These are phyloP conservation scores for Atherinosoma microstoma DNA, from an alignment of 2,797 vertebrate species.

Conservation along the genomic window DNA sequence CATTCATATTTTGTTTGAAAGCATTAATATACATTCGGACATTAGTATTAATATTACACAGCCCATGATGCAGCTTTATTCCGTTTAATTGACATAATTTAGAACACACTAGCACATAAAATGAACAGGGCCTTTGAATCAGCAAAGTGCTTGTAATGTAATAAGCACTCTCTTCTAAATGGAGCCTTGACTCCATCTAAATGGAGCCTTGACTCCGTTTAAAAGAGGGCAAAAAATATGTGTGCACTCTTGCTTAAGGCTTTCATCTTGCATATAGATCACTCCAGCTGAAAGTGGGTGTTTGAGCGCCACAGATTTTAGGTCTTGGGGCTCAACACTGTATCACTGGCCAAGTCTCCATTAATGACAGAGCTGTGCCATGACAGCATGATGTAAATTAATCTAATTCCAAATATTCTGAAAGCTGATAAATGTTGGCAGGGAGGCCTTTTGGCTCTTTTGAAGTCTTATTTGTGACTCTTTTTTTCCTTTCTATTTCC, in stretches of 20 bases:
- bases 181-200: slow-evolving; percentile 82
- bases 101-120: slow-evolving; percentile 71
- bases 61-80: slow-evolving; percentile 68
- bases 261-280: slow-evolving; percentile 82
- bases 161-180: slow-evolving; percentile 83
- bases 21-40: slow-evolving; percentile 43
- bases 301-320: slow-evolving; percentile 66
- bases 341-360: slow-evolving; percentile 65
- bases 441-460: slow-evolving; percentile 32
- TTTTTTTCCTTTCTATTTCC: slow-evolving; percentile 24
- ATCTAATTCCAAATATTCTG: slow-evolving; percentile 62
- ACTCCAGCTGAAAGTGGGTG: slow-evolving; percentile 70
- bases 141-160: slow-evolving; percentile 80
- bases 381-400: slow-evolving; percentile 65
- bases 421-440: slow-evolving; percentile 44
- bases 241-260: slow-evolving; percentile 80
- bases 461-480: slow-evolving; percentile 25
- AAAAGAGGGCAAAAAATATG: slow-evolving; percentile 78
- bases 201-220: slow-evolving; percentile 84
- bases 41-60: slow-evolving; percentile 55
- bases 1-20: slow-evolving; percentile 36
- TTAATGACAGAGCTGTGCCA: slow-evolving; percentile 67
- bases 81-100: slow-evolving; percentile 82
- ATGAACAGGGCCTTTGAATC: slow-evolving; percentile 73
- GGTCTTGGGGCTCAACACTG: slow-evolving; percentile 66